Percentiles rank a stretch among this genome's conserved stretches.
Evolutionary conservation across 37 sponge, comb jelly and placozoan species (phyloP).

Genomic region (Halichondria panicea): DNA sequence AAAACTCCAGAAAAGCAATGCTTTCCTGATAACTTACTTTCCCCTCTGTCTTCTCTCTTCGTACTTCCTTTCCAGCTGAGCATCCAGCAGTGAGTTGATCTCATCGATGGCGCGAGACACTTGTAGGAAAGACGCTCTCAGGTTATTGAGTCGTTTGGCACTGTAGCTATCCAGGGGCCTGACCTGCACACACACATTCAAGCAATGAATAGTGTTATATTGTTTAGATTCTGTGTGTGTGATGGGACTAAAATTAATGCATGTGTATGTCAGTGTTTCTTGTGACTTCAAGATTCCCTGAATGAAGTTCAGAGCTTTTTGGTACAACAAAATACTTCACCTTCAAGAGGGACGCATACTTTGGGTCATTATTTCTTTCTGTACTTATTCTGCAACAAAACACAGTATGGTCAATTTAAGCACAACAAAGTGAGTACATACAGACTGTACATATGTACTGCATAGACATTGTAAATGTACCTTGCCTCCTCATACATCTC

Average conservation of each 20-base stretch:
- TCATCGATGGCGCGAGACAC: constrained; percentile 19
- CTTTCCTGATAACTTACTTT: constrained; percentile 19
- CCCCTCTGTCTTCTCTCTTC: constrained; percentile 11
- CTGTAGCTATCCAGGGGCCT: constrained; percentile 38
- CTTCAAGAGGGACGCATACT: background rate
- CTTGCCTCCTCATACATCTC: constrained; percentile 19
- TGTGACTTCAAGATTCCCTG: background rate
- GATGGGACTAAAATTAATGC: background rate
- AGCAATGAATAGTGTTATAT: background rate
- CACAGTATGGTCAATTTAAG: no score
- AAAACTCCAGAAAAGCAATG: no score
- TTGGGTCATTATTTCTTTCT: constrained; percentile 1
- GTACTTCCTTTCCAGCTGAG: constrained; percentile 42
- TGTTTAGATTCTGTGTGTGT: no score
- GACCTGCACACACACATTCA: constrained; percentile 5
- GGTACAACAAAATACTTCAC: background rate
- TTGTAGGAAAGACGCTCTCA: constrained; percentile 12
- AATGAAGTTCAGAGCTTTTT: background rate
- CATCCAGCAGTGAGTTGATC: constrained; percentile 48
- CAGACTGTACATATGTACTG: background rate
- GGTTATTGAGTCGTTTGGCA: constrained; percentile 11
- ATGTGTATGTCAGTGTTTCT: background rate
- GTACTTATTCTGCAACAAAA: no score
- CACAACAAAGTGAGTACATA: no score
- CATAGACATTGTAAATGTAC: background rate